Base-by-base conservation (phyloP, 2,888 invertebrate species). In the Caenorhabditis macrosperma region DNA sequence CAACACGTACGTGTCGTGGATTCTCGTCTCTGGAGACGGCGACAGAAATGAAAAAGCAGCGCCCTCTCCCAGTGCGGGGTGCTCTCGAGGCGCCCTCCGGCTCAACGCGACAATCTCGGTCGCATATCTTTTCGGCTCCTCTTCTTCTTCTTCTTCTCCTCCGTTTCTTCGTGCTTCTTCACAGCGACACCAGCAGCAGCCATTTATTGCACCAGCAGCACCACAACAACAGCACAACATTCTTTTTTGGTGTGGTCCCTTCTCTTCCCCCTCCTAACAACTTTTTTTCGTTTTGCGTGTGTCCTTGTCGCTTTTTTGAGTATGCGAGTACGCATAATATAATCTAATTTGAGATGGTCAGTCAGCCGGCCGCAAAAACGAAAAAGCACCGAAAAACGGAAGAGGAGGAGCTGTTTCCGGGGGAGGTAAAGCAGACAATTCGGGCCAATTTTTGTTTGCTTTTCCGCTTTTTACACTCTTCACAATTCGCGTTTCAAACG, bases 51-150 rank as follows among this genome's bases (percentile, higher is more conserved):
- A 69, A 69, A 69, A 69, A 52, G 52, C 59, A 33, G 38, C 26
- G 30, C 33, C 12, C n/a, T n/a, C n/a, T n/a, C 52, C 38, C 17
- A 50, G 50, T 57, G 46, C 59, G 50, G 55, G 17, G 50, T 24
- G 35, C 12, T 12, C 15, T 26, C 20, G 24, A 15, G 35, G 41
- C 24, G 30, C 54, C 64, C 48, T 28, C 46, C 54, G 52, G 71
- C 60, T 72, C 72, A 61, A 59, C 60, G 61, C 71, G 71, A 71
- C 71, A 72, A 72, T 72, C 72, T 72, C 72, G 64, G 72, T 72
- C 72, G 72, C 72, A 63, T 72, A 72, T 72, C 72, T 72, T 72
- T 54, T 72, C 64, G 60, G 50, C 69, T 69, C 30, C 26, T 59
- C 54, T 44, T 57, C 35, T 54, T 46, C 52, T 52, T 59, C 30